Percentiles rank a stretch among this genome's conserved stretches.
Evolutionary conservation across 2,113 vertebrate species (phyloP).

Genomic region (Lipophrys pholis): DNA sequence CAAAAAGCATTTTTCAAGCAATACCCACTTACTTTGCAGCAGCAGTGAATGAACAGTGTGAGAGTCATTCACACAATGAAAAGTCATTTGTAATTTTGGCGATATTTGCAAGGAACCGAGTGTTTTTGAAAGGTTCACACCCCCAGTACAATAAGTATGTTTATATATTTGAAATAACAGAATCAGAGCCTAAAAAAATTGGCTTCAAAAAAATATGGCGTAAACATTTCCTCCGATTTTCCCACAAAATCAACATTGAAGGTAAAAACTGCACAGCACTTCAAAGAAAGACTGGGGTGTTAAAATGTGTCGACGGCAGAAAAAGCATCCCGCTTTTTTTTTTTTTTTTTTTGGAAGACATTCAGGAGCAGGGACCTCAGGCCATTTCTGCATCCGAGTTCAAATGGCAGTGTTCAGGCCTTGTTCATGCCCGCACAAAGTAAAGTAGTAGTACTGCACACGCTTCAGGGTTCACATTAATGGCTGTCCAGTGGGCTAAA

Average conservation of each 20-base stretch:
- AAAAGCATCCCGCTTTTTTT: background rate
- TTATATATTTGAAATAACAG: too few species aligned
- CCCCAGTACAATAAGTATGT: too few species aligned
- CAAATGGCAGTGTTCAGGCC: constrained; percentile 7
- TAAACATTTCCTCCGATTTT: background rate
- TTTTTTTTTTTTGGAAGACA: background rate
- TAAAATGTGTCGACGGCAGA: background rate
- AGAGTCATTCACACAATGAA: too few species aligned
- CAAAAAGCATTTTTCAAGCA: too few species aligned
- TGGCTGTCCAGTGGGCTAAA: background rate
- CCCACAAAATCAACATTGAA: background rate
- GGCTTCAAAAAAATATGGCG: too few species aligned
- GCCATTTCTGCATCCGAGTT: background rate
- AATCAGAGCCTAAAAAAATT: too few species aligned
- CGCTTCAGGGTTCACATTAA: background rate
- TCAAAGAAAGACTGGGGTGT: background rate
- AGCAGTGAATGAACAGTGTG: too few species aligned
- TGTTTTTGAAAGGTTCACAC: too few species aligned
- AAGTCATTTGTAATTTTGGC: too few species aligned
- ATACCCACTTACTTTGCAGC: too few species aligned
- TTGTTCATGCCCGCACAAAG: background rate
- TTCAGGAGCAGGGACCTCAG: background rate
- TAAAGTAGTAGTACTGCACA: background rate
- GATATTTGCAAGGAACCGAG: too few species aligned
- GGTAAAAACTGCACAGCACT: background rate